These are phyloP conservation scores for Medauroidea extradentata DNA, from an alignment of 1,140 invertebrate genomes.

Conservation along the genomic window DNA sequence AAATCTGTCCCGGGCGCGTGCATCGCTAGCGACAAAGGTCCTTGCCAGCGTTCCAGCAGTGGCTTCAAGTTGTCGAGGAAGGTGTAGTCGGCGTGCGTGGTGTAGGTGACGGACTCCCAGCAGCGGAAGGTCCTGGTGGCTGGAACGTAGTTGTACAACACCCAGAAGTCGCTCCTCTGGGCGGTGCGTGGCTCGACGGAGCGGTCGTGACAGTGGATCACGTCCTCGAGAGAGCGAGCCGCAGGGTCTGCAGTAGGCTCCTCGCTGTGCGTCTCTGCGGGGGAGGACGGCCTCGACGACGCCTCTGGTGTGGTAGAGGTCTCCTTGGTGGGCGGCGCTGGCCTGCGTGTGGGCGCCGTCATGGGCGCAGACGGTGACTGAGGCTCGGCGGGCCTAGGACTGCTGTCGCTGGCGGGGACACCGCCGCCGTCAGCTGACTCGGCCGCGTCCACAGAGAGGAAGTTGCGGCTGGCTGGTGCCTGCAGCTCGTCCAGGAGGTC, in stretches of 20 bases:
- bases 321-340: conserved; percentile 36
- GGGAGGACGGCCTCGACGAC: conserved; percentile 35
- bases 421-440: background rate
- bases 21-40: conserved; percentile 67
- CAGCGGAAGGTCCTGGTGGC: conserved; percentile 50
- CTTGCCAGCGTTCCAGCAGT: conserved; percentile 60
- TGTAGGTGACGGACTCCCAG: conserved; percentile 84
- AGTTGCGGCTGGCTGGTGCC: conserved; percentile 1
- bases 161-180: conserved; percentile 84
- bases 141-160: conserved; percentile 80
- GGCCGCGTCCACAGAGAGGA: background rate
- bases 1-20: conserved; percentile 72
- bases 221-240: conserved; percentile 40
- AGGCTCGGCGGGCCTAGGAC: background rate
- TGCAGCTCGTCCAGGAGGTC: conserved; percentile 17
- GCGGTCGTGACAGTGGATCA: conserved; percentile 61
- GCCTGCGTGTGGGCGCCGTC: conserved; percentile 4
- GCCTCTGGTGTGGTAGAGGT: conserved; percentile 28
- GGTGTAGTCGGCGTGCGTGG: conserved; percentile 86
- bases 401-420: conserved; percentile 33
- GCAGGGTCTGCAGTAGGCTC: conserved; percentile 1
- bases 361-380: background rate
- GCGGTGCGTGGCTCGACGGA: conserved; percentile 56
- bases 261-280: conserved; percentile 15
- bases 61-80: conserved; percentile 86